These are phyloP conservation scores for Neosilurus hyrtlii DNA, from an alignment of 2,797 vertebrate genomes.

Conservation along the genomic window DNA sequence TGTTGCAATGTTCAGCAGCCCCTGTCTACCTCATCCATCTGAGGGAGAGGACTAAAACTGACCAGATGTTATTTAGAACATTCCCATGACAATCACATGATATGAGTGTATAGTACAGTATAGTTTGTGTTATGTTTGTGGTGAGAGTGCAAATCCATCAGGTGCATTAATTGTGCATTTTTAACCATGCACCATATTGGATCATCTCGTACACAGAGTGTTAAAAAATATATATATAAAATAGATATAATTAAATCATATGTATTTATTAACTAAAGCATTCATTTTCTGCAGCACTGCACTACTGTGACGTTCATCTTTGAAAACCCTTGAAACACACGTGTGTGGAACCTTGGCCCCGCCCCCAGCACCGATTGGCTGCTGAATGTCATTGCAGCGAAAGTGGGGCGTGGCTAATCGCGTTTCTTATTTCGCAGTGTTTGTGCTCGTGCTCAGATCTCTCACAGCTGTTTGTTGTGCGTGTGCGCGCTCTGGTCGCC, in stretches of 20 bases:
- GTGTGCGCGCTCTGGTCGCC: rapidly evolving
- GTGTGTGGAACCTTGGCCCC: background rate
- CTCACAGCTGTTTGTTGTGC: conserved; percentile 23
- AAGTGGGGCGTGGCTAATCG: conserved; percentile 42
- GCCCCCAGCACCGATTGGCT: conserved; percentile 60
- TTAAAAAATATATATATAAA: too few species aligned
- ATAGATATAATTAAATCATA: background rate
- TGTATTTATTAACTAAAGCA: background rate
- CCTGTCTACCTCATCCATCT: background rate
- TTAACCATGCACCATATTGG: background rate
- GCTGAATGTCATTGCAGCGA: conserved; percentile 27
- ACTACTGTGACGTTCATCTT: too few species aligned
- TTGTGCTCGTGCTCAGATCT: conserved; percentile 58
- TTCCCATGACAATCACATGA: background rate
- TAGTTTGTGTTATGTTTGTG: background rate
- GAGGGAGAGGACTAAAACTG: background rate
- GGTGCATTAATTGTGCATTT: background rate
- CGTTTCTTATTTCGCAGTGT: conserved; percentile 61
- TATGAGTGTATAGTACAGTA: background rate
- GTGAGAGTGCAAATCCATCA: background rate
- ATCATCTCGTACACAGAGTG: background rate
- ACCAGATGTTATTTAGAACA: background rate
- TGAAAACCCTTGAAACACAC: background rate
- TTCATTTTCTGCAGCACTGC: background rate
- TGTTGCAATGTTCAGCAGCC: background rate